These are phyloP conservation scores for Anguilla rostrata DNA, from an alignment of 2,113 vertebrate species.

Conservation along the genomic window DNA sequence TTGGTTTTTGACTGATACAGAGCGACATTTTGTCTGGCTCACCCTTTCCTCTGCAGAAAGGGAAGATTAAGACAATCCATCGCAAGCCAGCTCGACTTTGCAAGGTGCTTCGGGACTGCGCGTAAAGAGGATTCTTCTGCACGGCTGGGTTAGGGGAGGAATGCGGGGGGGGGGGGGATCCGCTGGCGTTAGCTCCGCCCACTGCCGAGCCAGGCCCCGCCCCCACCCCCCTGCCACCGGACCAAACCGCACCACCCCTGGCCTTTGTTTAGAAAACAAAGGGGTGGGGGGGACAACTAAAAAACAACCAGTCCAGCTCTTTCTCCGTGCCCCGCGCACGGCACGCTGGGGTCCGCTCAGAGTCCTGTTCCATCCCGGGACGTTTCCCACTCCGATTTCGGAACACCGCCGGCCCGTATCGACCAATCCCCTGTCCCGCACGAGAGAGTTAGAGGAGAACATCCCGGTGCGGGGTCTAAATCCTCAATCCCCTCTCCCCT, in stretches of 20 bases:
- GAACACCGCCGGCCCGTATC: slow-evolving; percentile 18
- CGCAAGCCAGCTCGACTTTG: slow-evolving; percentile 65
- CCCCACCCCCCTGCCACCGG: slow-evolving; percentile 22
- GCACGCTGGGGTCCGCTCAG: background rate
- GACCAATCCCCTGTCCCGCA: slow-evolving; percentile 24
- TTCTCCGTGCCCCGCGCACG: background rate
- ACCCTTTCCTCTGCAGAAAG: slow-evolving; percentile 67
- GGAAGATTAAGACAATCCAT: slow-evolving; percentile 73
- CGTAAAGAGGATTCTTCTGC: slow-evolving; percentile 77
- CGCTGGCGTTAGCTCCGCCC: slow-evolving; percentile 58
- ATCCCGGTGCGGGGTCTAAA: slow-evolving; percentile 34
- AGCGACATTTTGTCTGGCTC: slow-evolving; percentile 71
- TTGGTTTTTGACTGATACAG: slow-evolving; percentile 68
- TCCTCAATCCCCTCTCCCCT: slow-evolving; percentile 37
- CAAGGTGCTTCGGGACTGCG: slow-evolving; percentile 76
- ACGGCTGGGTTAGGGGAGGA: slow-evolving; percentile 44
- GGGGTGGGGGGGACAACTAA: background rate
- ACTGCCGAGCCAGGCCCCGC: slow-evolving; percentile 51
- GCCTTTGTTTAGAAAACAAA: slow-evolving; percentile 56
- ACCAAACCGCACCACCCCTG: slow-evolving; percentile 58
- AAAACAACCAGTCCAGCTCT: slow-evolving; percentile 15
- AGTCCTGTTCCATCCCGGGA: too few relatives aligned
- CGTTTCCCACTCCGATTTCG: background rate
- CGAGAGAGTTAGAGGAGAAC: slow-evolving; percentile 23
- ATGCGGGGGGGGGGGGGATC: slow-evolving; percentile 51